Evolutionary conservation across 2,797 vertebrate genomes (phyloP).

Genomic region (Leptodactylus fallax): DNA sequence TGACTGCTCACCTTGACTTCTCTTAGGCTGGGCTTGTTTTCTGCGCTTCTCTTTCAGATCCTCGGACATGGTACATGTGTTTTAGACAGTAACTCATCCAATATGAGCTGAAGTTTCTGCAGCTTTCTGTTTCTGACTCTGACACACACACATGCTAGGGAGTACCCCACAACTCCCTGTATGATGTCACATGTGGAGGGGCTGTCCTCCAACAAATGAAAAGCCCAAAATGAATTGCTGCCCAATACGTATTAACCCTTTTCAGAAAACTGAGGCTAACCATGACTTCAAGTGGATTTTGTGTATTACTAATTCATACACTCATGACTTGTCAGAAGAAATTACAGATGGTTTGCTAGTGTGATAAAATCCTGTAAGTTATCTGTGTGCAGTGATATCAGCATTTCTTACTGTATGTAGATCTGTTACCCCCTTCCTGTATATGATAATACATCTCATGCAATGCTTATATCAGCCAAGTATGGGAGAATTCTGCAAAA

Average conservation of each 20-base stretch:
- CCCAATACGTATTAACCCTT: constrained; percentile 51
- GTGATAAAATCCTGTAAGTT: background rate
- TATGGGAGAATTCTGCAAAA: background rate
- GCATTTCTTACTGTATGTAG: constrained; percentile 15
- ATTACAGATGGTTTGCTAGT: background rate
- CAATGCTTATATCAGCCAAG: background rate
- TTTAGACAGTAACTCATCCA: constrained; percentile 40
- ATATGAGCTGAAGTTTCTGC: constrained; percentile 18
- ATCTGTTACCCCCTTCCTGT: constrained; percentile 8
- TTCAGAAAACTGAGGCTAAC: background rate
- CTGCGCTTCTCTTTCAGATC: constrained; percentile 57
- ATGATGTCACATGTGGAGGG: constrained; percentile 53
- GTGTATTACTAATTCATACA: background rate
- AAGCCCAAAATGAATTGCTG: constrained; percentile 21
- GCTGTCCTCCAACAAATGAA: constrained; percentile 57
- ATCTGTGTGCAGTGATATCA: background rate
- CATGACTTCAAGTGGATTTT: background rate
- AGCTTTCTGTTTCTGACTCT: constrained; percentile 58
- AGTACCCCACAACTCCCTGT: constrained; percentile 61
- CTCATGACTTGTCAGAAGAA: background rate
- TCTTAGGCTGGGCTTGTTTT: constrained; percentile 51
- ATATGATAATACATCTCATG: background rate
- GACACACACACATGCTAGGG: constrained; percentile 62
- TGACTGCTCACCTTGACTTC: constrained; percentile 51
- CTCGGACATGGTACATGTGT: constrained; percentile 43